phyloP scores from a whole-genome alignment of 1,140 invertebrate species.

The Papilio helenus region DNA sequence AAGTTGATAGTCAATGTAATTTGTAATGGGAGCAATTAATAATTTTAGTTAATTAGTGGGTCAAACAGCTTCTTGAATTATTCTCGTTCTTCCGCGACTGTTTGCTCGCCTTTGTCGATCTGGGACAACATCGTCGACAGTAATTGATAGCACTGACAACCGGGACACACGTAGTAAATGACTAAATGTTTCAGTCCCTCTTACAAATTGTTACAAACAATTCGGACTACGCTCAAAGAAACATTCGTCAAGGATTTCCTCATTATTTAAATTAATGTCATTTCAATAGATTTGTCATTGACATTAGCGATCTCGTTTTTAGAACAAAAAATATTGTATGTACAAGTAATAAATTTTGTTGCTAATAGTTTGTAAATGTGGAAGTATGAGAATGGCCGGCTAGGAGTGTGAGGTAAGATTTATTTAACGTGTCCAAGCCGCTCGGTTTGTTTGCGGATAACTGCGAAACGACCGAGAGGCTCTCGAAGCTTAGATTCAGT shows the following conservation, averaged over 20 bases:
- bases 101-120: slow-evolving; percentile 60
- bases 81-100: slow-evolving; percentile 28
- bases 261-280: slow-evolving; percentile 15
- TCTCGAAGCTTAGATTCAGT: slow-evolving; percentile 41
- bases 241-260: slow-evolving; percentile 12
- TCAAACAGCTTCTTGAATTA: neutral
- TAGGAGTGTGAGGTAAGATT: slow-evolving; percentile 29
- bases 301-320: slow-evolving; percentile 4
- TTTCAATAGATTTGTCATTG: slow-evolving; percentile 20
- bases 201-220: neutral
- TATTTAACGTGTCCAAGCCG: slow-evolving; percentile 31
- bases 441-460: slow-evolving; percentile 45
- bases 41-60: slow-evolving; percentile 16
- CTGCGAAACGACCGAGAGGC: slow-evolving; percentile 41
- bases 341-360: neutral
- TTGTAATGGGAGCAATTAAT: neutral
- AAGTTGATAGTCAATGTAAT: neutral
- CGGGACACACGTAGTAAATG: slow-evolving; percentile 36
- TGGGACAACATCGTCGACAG: slow-evolving; percentile 65
- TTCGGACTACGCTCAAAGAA: slow-evolving; percentile 6
- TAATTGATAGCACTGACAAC: slow-evolving; percentile 72
- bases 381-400: neutral
- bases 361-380: neutral
- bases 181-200: slow-evolving; percentile 11
- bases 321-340: neutral